Percentiles rank a stretch among this genome's conserved stretches.
Conservation (phyloP, 2,113 vertebrate genomes). For the Onychorhynchus coronatus region DNA sequence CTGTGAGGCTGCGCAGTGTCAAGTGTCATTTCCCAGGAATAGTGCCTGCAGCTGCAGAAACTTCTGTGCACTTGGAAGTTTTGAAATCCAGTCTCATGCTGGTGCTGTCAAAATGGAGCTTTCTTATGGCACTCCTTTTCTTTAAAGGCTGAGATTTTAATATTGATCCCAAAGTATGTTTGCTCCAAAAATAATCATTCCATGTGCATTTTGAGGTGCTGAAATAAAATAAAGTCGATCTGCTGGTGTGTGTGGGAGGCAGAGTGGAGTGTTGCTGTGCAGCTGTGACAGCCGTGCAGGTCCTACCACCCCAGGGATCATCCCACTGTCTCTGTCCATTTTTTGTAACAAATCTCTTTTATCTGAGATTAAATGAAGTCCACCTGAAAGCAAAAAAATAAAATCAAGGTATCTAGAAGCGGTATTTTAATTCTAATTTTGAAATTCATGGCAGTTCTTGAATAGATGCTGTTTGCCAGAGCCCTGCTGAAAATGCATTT, state of each 20-base stretch:
- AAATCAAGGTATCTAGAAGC: background rate
- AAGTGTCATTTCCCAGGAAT: background rate
- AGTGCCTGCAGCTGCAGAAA: background rate
- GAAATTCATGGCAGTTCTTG: background rate
- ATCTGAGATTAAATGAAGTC: background rate
- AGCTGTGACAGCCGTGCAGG: background rate
- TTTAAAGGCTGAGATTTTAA: background rate
- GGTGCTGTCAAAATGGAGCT: background rate
- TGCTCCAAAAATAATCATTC: background rate
- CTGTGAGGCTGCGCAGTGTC: background rate
- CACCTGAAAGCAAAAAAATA: background rate
- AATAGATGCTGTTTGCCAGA: background rate
- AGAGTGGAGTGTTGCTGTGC: background rate
- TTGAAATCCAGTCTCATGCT: background rate
- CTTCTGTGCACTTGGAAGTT: background rate
- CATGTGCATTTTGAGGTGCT: background rate
- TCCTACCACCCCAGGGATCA: background rate
- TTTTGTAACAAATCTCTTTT: background rate
- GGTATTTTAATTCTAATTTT: background rate
- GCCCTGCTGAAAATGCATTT: background rate
- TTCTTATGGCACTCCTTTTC: background rate
- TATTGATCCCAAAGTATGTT: background rate
- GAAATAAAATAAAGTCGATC: background rate
- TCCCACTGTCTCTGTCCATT: background rate
- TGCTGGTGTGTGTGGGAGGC: background rate